Percentiles rank a stretch among this genome's conserved stretches.
These are phyloP conservation scores for Apteryx owenii DNA, from an alignment of 2,113 vertebrate species.

Conservation along the genomic window DNA sequence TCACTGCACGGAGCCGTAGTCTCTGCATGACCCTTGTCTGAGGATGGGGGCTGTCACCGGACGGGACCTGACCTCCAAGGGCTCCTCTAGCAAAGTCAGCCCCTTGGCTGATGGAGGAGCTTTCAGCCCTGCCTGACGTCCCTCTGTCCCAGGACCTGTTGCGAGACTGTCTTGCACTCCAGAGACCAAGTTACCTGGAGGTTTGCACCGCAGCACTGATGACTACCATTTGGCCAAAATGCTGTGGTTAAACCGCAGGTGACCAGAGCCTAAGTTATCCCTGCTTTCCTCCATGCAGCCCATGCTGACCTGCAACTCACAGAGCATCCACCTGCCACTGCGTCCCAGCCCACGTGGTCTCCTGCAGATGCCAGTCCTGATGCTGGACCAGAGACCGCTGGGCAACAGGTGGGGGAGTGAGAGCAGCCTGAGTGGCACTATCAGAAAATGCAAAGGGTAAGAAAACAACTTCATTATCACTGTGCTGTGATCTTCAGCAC, in stretches of 20 bases:
- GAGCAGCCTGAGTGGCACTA: accelerated
- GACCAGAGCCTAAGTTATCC: background rate
- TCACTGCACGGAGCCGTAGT: background rate
- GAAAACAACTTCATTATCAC: background rate
- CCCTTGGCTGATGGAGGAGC: background rate
- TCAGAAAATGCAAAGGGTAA: background rate
- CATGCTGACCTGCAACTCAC: accelerated
- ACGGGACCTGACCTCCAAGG: background rate
- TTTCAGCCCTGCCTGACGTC: background rate
- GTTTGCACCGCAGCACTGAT: accelerated
- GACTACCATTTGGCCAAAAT: background rate
- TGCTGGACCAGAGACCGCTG: background rate
- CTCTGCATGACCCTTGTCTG: background rate
- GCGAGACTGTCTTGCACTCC: background rate
- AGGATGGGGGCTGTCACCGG: background rate
- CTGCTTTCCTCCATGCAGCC: background rate
- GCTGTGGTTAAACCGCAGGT: background rate
- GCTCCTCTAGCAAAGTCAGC: background rate
- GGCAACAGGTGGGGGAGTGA: background rate
- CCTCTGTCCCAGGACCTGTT: background rate
- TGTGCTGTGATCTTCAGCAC: background rate
- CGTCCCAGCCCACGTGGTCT: background rate
- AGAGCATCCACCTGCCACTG: background rate
- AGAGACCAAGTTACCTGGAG: background rate
- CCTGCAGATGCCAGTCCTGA: background rate